Base-by-base conservation (phyloP, 37 sponge, comb jelly and placozoan genomes). In the Halisarca cf. caerulea region DNA sequence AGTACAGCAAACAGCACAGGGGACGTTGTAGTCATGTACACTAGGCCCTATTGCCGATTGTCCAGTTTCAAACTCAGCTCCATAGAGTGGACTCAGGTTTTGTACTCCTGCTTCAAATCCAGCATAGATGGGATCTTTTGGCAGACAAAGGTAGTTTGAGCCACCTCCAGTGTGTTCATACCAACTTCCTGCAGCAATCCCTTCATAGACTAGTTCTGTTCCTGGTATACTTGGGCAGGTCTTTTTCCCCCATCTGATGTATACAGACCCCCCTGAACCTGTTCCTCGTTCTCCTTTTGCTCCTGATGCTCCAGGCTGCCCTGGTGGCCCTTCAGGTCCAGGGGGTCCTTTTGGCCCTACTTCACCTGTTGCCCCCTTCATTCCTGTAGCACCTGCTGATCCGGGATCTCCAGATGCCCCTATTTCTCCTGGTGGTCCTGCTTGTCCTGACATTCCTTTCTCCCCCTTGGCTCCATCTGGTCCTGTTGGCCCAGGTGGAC, bases 201-300 rank as follows among this genome's bases (percentile, higher is more conserved):
- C 77, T 25, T 74, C 44, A 74, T 74, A 90, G 54, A 90, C 78
- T 14, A 85, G 82, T 34, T 59, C 62, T 47, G 85, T 53, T 82
- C 82, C 90, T 41, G 42, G 33, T 30, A 27, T 58, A 17, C 8
- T 60, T 15, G 86, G 90, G 45, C 90, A 90, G 36, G 82, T 66
- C 0, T 44, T 77, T 43, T 53, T 81, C 20, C 90, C 90, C 90
- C 80, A 90, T 45, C 86, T 72, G 25, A 82, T 90, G 70, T 90
- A 90, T 9, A 74, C 77, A n/a, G 45, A 36, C 0, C 86, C 83
- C 27, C 70, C 89, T 14, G 51, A 47, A 47, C 42, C 3, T 17
- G 71, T 81, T 20, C 87, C 87, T 57, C 57, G 87, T 39, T 40
- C 45, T 2, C 87, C 87, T 33, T 39, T 64, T 0, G 60, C 59